Evolutionary conservation across 37 sponge, comb jelly and placozoan species (phyloP).

Genomic region (Diacarnus erythraeanus): DNA sequence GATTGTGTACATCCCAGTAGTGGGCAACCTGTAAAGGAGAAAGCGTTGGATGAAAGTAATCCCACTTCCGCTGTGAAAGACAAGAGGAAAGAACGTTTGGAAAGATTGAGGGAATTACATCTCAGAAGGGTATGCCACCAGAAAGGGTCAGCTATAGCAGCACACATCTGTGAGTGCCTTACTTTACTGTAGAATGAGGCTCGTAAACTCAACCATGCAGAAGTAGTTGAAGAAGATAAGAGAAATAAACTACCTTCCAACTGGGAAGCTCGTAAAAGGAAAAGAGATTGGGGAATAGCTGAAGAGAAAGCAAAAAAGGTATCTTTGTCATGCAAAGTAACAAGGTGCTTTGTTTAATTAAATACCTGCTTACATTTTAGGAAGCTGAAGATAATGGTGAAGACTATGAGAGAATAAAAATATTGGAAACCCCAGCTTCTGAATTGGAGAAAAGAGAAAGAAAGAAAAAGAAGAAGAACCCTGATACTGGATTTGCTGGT

Average conservation of each 20-base stretch:
- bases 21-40: constrained; percentile 4
- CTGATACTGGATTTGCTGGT: constrained; percentile 93
- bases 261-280: constrained; percentile 74
- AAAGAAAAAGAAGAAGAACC: constrained; percentile 88
- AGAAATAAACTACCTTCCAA: constrained; percentile 91
- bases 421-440: constrained; percentile 76
- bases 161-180: too few species aligned
- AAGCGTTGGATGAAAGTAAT: not conserved
- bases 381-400: constrained; percentile 84
- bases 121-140: constrained; percentile 46
- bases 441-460: constrained; percentile 86
- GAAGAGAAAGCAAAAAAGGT: constrained; percentile 87
- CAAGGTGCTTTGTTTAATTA: not conserved
- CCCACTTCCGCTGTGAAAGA: not conserved
- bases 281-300: constrained; percentile 89
- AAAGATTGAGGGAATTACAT: constrained; percentile 70
- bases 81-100: constrained; percentile 69
- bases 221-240: constrained; percentile 92
- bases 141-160: not conserved
- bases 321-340: not conserved
- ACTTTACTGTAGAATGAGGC: constrained; percentile 75
- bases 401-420: constrained; percentile 85
- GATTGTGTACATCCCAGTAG: too few species aligned
- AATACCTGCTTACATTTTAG: constrained; percentile 12
- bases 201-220: constrained; percentile 87